phyloP scores from a whole-genome alignment of 2,797 vertebrate species.

The Chelidonichthys spinosus region DNA sequence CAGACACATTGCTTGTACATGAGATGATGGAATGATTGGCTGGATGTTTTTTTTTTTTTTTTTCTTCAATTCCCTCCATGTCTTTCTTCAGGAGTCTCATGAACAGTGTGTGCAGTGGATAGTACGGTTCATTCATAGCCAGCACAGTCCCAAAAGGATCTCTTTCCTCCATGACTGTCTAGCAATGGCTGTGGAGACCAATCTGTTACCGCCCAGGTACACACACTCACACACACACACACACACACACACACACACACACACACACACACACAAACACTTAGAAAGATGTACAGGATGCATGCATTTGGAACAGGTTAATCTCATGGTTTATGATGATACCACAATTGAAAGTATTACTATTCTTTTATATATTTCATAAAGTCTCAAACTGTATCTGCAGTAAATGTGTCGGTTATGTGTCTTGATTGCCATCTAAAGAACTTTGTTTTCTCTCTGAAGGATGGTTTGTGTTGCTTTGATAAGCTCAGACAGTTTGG shows the following conservation, averaged over 20 bases:
- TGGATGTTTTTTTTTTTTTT: not conserved
- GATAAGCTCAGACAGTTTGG: conserved; percentile 93
- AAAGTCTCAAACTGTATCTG: not conserved
- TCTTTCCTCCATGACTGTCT: conserved; percentile 98
- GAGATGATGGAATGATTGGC: not conserved
- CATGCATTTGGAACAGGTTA: not conserved
- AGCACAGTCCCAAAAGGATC: conserved; percentile 98
- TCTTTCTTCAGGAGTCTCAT: conserved; percentile 91
- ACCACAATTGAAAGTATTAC: not conserved
- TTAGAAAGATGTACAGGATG: not conserved
- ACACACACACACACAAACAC: not conserved
- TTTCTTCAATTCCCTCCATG: not conserved
- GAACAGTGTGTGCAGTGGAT: conserved; percentile 99
- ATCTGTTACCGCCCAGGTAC: conserved; percentile 93
- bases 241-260: too few relatives aligned
- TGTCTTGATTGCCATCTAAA: conserved; percentile 9
- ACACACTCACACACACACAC: not conserved
- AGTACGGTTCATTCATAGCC: conserved; percentile 95
- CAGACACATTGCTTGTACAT: not conserved
- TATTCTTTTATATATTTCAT: not conserved
- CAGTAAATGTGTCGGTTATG: not conserved
- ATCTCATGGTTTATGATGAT: conserved; percentile 2
- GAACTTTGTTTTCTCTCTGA: conserved; percentile 22
- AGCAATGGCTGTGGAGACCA: conserved; percentile 97
- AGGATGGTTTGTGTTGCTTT: conserved; percentile 97